These are phyloP conservation scores for Chaetura pelagica DNA, from an alignment of 2,113 vertebrate species.

Conservation along the genomic window DNA sequence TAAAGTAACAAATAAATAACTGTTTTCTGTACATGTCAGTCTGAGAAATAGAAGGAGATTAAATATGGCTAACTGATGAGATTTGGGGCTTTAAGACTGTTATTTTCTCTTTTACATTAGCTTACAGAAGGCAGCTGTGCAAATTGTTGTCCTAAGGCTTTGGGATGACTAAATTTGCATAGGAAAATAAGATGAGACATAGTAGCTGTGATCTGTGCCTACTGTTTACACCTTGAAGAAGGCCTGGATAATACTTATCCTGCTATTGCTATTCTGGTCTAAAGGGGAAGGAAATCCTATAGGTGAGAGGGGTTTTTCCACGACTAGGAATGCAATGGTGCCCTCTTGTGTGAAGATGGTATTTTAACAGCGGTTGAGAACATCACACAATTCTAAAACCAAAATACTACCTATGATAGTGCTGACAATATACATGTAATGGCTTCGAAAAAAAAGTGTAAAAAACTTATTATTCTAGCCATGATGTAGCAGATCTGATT, in stretches of 20 bases:
- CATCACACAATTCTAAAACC: background rate
- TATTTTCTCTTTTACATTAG: background rate
- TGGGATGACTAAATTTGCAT: background rate
- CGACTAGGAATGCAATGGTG: conserved; percentile 53
- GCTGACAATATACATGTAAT: background rate
- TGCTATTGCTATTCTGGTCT: background rate
- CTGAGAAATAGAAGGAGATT: background rate
- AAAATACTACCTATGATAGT: background rate
- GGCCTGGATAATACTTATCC: background rate
- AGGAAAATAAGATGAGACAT: background rate
- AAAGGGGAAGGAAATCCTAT: background rate
- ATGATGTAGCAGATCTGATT: background rate
- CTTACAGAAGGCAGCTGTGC: background rate
- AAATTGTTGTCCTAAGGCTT: background rate
- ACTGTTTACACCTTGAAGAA: background rate
- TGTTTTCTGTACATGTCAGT: background rate
- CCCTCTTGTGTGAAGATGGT: conserved; percentile 58
- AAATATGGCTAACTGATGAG: background rate
- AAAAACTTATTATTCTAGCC: background rate
- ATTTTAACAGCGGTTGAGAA: conserved; percentile 1
- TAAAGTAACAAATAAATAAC: background rate
- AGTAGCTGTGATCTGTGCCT: background rate
- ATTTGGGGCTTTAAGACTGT: background rate
- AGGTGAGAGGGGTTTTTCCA: background rate
- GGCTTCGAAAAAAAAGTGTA: background rate